Evolutionary conservation across 2,797 vertebrate genomes (phyloP), one percentile per base, ranked within the genome.

Genomic region (Pempheris klunzingeri): DNA sequence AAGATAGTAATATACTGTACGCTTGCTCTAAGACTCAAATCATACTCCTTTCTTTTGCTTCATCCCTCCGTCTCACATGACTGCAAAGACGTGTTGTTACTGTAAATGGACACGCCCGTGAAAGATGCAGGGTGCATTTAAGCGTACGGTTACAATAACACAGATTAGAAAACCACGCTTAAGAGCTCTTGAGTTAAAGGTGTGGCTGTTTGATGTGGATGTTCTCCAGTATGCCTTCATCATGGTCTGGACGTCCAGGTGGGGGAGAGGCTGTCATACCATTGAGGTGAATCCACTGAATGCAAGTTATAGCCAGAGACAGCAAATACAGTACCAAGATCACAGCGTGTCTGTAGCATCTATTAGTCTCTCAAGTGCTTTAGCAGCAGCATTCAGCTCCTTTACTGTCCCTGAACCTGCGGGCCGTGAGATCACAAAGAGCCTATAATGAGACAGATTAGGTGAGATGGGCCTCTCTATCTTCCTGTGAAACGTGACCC

Each of bases 311-410:
- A 71, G 72, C 74, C 59, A 39, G 72, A 77, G 60, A 73, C 76
- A 52, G 77, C 57, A 72, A 57, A 41, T 71, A 55, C 70, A 65
- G 83, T 53, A 63, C 84, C 44, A 13, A 65, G 76, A 81, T 77
- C 74, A 78, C 76, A 79, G 64, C 52, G 0, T 6, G 79, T 81
- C 88, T 92, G 83, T 70, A 77, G 76, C 72, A 67, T 81, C 84
- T 85, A 91, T 92, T 82, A 90, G 54, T 66, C 54, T 61, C 78
- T 87, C 76, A 92, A 95, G 78, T 83, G 80, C 62, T 92, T 89
- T 75, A 81, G 78, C 91, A 94, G 92, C 77, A 91, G 87, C 63
- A 52, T 61, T 82, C 39, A 50, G 77, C 53, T 74, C 24, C 44
- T 84, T 77, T 58, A 58, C 64, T 71, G 65, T 55, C 75, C 18